Evolutionary conservation across 2,113 vertebrate species (phyloP).

Genomic region (Thamnaconus septentrionalis): DNA sequence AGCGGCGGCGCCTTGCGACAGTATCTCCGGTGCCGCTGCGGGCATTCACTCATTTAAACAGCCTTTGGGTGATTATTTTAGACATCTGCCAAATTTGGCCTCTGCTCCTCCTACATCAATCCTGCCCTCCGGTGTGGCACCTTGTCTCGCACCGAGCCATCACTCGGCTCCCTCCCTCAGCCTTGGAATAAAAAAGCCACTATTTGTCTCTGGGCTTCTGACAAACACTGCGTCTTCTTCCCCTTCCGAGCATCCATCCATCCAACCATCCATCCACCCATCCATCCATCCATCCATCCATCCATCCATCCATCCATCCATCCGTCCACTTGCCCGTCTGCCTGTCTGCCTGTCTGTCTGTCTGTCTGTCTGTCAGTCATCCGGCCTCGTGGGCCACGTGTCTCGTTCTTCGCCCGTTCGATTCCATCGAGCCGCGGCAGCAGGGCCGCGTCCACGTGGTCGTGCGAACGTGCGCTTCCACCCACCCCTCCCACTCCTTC

Average conservation of each 20-base stretch:
- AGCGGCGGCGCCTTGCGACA: not conserved
- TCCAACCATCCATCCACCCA: conserved; percentile 51
- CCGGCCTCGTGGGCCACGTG: too few relatives aligned
- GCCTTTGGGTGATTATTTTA: conserved; percentile 42
- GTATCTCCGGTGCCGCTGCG: conserved; percentile 6
- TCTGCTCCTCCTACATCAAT: conserved; percentile 36
- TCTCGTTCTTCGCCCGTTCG: too few relatives aligned
- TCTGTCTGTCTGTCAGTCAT: conserved; percentile 18
- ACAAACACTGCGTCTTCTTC: conserved; percentile 68
- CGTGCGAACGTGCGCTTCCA: conserved; percentile 28
- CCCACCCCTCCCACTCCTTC: too few relatives aligned
- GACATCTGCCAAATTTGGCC: conserved; percentile 43
- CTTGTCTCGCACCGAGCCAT: conserved; percentile 50
- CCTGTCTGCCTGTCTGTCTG: conserved; percentile 41
- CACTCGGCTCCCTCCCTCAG: conserved; percentile 42
- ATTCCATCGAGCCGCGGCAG: too few relatives aligned
- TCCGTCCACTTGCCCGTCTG: conserved; percentile 14
- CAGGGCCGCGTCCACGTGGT: not conserved
- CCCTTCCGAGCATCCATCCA: conserved; percentile 61
- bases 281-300: conserved; percentile 47
- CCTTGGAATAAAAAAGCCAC: conserved; percentile 66
- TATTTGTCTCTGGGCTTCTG: conserved; percentile 71
- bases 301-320: conserved; percentile 35
- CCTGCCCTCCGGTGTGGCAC: conserved; percentile 34
- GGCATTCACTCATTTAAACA: conserved; percentile 33